Evolutionary conservation across 2,113 vertebrate species (phyloP), one percentile per base, ranked within the genome.

Genomic region (Lutjanus erythropterus): DNA sequence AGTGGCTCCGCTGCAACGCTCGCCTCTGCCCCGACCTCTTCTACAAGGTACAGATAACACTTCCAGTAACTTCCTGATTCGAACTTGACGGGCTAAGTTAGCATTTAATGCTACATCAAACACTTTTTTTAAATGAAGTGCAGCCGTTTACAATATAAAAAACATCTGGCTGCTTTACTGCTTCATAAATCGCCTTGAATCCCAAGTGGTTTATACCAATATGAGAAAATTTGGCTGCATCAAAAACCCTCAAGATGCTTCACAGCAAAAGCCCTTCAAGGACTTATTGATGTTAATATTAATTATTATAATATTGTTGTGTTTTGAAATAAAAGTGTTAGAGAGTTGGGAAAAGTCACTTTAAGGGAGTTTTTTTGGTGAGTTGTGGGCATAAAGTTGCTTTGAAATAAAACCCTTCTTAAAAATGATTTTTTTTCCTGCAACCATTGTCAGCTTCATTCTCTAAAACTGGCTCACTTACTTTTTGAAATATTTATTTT

Each of bases 1-100:
- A 99, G 72, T 99, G 98, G 98, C 93, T 98, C 27, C 97, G 97
- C 61, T 99, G 97, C 86, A 99, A 99, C 61, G 89, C 91, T 55
- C 97, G 96, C 82, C 96, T 96, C 83, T 96, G 96, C 62, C 97
- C 95, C 11, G 94, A 96, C 83, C 96, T 98, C 76, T 95, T 91
- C 82, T 99, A 96, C 87, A 97, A 97, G 95, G 98, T 98, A 92
- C 25, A 16, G 2, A 15, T 2, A 2, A 16, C 18, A 12, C 5
- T 9, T 56, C n/a, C 41, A 3, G 53, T n/a, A n/a, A 11, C 39
- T 31, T 14, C 47, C 47, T 64, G 2, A 11, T 11, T 18, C 1
- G 14, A 2, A 12, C n/a, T 46, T 29, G 27, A 31, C 18, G 3
- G 31, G 33, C n/a, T 27, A 18, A 18, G 11, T 23, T 23, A 23